Percentiles rank a stretch among this genome's conserved stretches.
phyloP scores from a whole-genome alignment of 2,113 vertebrate genomes.

The Nothoprocta perdicaria region DNA sequence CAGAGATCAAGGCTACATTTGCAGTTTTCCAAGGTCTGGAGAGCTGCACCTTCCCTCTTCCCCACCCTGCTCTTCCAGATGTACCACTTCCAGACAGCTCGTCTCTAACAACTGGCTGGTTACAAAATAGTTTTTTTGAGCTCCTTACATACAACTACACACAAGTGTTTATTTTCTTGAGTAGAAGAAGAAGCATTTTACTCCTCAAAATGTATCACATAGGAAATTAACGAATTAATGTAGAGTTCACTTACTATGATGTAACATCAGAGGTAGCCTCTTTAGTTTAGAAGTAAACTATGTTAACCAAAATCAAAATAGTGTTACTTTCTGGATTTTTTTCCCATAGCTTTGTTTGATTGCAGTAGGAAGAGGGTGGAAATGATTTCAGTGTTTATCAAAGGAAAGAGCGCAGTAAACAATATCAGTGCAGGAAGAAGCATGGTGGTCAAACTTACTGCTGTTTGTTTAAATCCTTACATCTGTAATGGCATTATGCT shows the following conservation, averaged over 20 bases:
- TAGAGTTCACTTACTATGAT: neutral
- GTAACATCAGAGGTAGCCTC: neutral
- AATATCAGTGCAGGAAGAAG: conserved; percentile 62
- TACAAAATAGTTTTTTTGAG: neutral
- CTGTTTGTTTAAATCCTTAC: conserved; percentile 63
- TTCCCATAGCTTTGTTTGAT: conserved; percentile 42
- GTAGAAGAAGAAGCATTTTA: neutral
- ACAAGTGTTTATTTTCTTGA: neutral
- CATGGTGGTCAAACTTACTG: conserved; percentile 28
- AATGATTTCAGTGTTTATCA: conserved; percentile 70
- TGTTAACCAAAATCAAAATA: conserved; percentile 29
- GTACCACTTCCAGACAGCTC: neutral
- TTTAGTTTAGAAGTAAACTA: neutral
- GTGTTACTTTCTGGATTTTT: conserved; percentile 36
- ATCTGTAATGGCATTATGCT: conserved; percentile 51
- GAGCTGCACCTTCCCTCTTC: neutral
- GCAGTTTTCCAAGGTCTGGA: neutral
- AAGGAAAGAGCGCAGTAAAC: conserved; percentile 59
- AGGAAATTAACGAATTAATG: neutral
- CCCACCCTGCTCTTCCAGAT: neutral
- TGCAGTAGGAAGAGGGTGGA: conserved; percentile 58
- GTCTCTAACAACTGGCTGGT: neutral
- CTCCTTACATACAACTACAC: neutral
- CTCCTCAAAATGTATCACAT: neutral
- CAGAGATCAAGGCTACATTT: neutral